Base-by-base conservation (phyloP, 2,113 vertebrate genomes). In the Catharus bicknelli region DNA sequence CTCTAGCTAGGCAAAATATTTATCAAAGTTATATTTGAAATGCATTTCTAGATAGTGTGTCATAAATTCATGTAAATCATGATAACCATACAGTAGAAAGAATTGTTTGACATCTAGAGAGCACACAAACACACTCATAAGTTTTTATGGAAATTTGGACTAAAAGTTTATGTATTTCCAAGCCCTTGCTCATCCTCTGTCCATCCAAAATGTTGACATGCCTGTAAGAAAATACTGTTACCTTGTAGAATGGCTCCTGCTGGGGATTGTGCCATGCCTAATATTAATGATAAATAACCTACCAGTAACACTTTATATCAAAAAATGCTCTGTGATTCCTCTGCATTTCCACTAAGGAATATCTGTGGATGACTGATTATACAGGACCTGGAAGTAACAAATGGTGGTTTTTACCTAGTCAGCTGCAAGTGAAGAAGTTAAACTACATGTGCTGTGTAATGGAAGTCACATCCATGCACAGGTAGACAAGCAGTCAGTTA, bases 361-460 rank as follows among this genome's bases (percentile, higher is more conserved):
- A 21, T 53, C 66, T 57, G 32, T 68, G 73, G n/a, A 23, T 82
- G 43, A 36, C 38, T 81, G 83, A n/a, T 90, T 43, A 16, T 45
- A 43, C 23, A 48, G 84, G 51, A 82, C 54, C 42, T 90, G 83
- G 63, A 69, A 72, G 55, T 59, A 76, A 50, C 7, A 43, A 81
- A 76, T 53, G 69, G 62, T 93, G 67, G 67, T 90, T 95, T 96
- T 95, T 62, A 62, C 62, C 66, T 88, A 34, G 48, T 91, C 54
- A 94, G 59, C 32, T 57, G 55, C 68, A 75, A 69, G 80, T 70
- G 84, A 43, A 50, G 66, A 36, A 64, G 58, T 90, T 83, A 59
- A 83, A 51, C 53, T 78, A 0, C 0, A 3, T 58, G 45, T 87
- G 45, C 57, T 86, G 78, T 90, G 21, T 54, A 57, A 67, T 75